Base-by-base conservation (phyloP, 2,888 invertebrate genomes). In the Ophion costatus region DNA sequence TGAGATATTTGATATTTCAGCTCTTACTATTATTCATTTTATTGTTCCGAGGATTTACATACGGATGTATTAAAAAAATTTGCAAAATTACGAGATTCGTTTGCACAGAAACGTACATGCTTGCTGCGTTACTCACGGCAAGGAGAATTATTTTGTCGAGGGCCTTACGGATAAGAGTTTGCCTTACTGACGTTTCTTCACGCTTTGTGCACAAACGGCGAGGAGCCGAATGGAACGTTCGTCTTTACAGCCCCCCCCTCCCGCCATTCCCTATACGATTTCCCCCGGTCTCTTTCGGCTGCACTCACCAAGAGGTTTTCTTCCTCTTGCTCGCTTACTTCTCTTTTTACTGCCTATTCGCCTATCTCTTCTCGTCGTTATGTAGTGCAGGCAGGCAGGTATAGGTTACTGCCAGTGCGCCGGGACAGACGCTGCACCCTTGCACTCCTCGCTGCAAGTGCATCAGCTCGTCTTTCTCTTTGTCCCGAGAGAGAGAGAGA, bases 381-480 rank as follows among this genome's bases (percentile, higher is more conserved):
- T 73, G 57, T 67, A 77, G 73, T 59, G 59, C 71, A 70, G 42
- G 20, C 56, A 22, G 38, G 64, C 5, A 29, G 20, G 56, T 70
- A 69, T 69, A 70, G 11, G 51, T 51, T 14, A 20, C n/a, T 11
- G 20, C 2, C 17, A 67, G 24, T 61, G 63, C 64, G 56, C 64
- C 80, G 76, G 63, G 80, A 80, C 73, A 69, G 84, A 82, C 82
- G 82, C 82, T 73, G 74, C 74, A 71, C 77, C 74, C 80, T 74
- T 42, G 29, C 33, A 57, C 61, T 59, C 42, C 45, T 61, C 51
- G 57, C 66, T 80, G 79, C 64, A 73, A 51, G 73, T 56, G 61
- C 80, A 76, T 51, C 57, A 51, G 64, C 69, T 64, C 38, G 45
- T 45, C 33, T 76, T 20, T 63, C 45, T 71, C 64, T 77, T 80